phyloP scores from a whole-genome alignment of 1,140 invertebrate species.

The Watersipora subatra region DNA sequence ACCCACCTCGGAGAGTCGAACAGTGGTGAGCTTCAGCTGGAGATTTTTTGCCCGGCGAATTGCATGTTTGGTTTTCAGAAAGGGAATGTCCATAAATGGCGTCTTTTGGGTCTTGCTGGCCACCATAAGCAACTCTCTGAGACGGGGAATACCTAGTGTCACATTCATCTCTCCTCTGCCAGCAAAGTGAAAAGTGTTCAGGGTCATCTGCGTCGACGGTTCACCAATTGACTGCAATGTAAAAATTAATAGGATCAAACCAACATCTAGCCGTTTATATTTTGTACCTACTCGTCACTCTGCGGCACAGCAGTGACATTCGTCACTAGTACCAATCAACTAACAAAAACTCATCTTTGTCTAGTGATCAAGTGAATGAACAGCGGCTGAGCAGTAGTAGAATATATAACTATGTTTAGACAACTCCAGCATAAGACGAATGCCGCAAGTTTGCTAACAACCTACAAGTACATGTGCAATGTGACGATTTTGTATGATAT shows the following conservation, averaged over 20 bases:
- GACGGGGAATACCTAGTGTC: conserved; percentile 81
- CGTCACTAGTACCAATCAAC: too few relatives aligned
- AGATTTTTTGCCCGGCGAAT: conserved; percentile 12
- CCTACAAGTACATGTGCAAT: too few relatives aligned
- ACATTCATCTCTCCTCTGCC: conserved; percentile 99
- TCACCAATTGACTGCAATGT: conserved; percentile 76
- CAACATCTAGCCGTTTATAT: too few relatives aligned
- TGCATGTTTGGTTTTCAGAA: conserved; percentile 32
- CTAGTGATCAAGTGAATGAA: too few relatives aligned
- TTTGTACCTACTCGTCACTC: too few relatives aligned
- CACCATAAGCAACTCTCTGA: conserved; percentile 93
- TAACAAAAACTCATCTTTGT: conserved; percentile 4
- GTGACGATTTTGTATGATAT: too few relatives aligned
- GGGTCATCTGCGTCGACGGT: conserved; percentile 98
- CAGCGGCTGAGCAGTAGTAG: too few relatives aligned
- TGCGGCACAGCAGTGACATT: neutral
- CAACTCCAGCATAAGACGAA: too few relatives aligned
- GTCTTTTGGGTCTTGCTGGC: conserved; percentile 83
- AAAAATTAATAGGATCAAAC: too few relatives aligned
- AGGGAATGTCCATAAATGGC: conserved; percentile 86
- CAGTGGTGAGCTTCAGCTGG: conserved; percentile 51
- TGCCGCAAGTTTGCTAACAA: too few relatives aligned
- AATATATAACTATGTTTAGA: too few relatives aligned
- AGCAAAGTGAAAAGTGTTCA: conserved; percentile 99
- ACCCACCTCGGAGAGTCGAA: conserved; percentile 60